Conservation (phyloP, 2,888 invertebrate species). For the Oligia strigilis region DNA sequence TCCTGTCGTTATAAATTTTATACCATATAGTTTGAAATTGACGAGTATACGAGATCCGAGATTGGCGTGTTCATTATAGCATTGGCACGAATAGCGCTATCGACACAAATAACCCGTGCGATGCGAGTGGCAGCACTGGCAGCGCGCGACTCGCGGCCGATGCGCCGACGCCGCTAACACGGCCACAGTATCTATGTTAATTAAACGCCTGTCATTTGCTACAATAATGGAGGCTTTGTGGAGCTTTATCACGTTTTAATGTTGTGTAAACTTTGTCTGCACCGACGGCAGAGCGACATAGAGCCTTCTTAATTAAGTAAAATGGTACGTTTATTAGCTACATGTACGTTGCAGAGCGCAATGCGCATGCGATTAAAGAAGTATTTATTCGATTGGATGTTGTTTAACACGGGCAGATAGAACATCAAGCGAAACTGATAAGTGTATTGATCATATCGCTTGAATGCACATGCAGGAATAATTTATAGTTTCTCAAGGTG, state of each 20-base stretch:
- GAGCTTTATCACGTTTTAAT: conserved; percentile 57
- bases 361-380: conserved; percentile 30
- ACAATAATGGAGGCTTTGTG: conserved; percentile 62
- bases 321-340: conserved; percentile 35
- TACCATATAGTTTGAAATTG: conserved; percentile 68
- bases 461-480: conserved; percentile 48
- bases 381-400: conserved; percentile 38
- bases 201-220: conserved; percentile 73
- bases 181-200: conserved; percentile 68
- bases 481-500: conserved; percentile 64
- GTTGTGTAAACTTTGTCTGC: conserved; percentile 48
- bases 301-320: conserved; percentile 57
- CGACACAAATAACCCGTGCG: conserved; percentile 72
- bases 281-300: conserved; percentile 34
- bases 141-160: conserved; percentile 37
- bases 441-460: conserved; percentile 57
- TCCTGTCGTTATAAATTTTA: conserved; percentile 68
- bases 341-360: conserved; percentile 9
- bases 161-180: conserved; percentile 71
- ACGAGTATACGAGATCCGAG: conserved; percentile 77
- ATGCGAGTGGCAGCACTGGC: conserved; percentile 52
- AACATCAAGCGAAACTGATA: conserved; percentile 56
- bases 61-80: conserved; percentile 85
- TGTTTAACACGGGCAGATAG: conserved; percentile 39
- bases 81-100: conserved; percentile 83